Conservation (phyloP, 1,140 invertebrate genomes). For the Phocides pigmalion region DNA sequence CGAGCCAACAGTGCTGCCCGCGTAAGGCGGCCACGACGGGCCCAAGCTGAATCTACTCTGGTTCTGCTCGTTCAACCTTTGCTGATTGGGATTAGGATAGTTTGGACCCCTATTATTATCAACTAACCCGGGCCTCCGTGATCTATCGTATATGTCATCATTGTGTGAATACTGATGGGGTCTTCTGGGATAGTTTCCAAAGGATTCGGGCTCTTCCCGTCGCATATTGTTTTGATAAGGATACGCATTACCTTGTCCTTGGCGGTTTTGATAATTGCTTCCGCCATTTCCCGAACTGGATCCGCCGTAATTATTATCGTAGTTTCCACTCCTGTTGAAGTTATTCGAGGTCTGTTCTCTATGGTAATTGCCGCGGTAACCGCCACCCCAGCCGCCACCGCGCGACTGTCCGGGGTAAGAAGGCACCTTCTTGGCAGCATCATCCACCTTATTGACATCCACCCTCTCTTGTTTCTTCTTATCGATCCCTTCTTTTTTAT, state of each 20-base stretch:
- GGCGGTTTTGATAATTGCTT: slow-evolving; percentile 54
- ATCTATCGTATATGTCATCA: slow-evolving; percentile 55
- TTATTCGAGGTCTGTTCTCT: slow-evolving; percentile 72
- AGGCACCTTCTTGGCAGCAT: slow-evolving; percentile 80
- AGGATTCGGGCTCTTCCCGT: slow-evolving; percentile 50
- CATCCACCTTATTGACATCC: slow-evolving; percentile 67
- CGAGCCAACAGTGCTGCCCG: slow-evolving; percentile 17
- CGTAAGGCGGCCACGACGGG: slow-evolving; percentile 47
- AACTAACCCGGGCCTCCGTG: slow-evolving; percentile 37
- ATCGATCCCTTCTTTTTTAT: slow-evolving; percentile 46
- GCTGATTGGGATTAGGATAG: slow-evolving; percentile 38
- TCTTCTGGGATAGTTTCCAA: slow-evolving; percentile 49
- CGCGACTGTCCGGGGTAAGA: slow-evolving; percentile 84
- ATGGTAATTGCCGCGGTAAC: slow-evolving; percentile 70
- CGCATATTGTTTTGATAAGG: slow-evolving; percentile 49
- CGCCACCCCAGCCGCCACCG: slow-evolving; percentile 74
- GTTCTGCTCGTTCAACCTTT: slow-evolving; percentile 44
- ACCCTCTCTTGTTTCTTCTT: slow-evolving; percentile 59
- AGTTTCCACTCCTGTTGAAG: slow-evolving; percentile 55
- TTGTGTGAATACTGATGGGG: slow-evolving; percentile 48
- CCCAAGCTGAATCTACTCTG: slow-evolving; percentile 48
- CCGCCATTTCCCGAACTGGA: slow-evolving; percentile 26
- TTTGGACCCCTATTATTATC: slow-evolving; percentile 44
- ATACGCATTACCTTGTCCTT: slow-evolving; percentile 34
- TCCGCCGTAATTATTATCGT: slow-evolving; percentile 43